These are phyloP conservation scores for Belonocnema kinseyi DNA, from an alignment of 1,140 invertebrate species.

Conservation along the genomic window DNA sequence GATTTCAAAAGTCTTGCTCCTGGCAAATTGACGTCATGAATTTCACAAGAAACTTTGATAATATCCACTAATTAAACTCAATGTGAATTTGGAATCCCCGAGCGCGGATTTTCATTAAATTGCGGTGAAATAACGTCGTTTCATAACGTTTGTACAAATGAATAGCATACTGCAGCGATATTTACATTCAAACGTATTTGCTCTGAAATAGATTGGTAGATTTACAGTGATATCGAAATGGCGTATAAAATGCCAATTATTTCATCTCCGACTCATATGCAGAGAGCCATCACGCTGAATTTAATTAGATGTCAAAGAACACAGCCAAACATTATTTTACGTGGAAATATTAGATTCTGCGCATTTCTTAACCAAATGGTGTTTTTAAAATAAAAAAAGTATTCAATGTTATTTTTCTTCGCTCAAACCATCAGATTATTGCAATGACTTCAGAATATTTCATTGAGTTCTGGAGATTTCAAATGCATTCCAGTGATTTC, in stretches of 20 bases:
- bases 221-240: slow-evolving; percentile 18
- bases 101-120: slow-evolving; percentile 20
- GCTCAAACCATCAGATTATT: too few species aligned
- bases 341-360: too few species aligned
- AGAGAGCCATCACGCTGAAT: too few species aligned
- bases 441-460: too few species aligned
- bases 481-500: too few species aligned
- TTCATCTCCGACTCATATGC: not conserved
- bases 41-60: slow-evolving; percentile 7
- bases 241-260: slow-evolving; percentile 14
- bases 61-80: slow-evolving; percentile 21
- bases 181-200: slow-evolving; percentile 13
- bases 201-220: not conserved
- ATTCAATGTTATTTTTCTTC: too few species aligned
- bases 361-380: too few species aligned
- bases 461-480: too few species aligned
- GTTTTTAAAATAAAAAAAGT: too few species aligned
- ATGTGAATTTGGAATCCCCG: slow-evolving; percentile 12
- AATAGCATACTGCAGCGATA: not conserved
- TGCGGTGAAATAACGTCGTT: not conserved
- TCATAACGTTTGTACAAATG: slow-evolving; percentile 9
- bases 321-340: too few species aligned
- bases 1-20: not conserved
- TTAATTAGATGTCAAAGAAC: too few species aligned
- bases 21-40: slow-evolving; percentile 15